phyloP scores from a whole-genome alignment of 1,140 invertebrate genomes.

The Heliconius melpomene region DNA sequence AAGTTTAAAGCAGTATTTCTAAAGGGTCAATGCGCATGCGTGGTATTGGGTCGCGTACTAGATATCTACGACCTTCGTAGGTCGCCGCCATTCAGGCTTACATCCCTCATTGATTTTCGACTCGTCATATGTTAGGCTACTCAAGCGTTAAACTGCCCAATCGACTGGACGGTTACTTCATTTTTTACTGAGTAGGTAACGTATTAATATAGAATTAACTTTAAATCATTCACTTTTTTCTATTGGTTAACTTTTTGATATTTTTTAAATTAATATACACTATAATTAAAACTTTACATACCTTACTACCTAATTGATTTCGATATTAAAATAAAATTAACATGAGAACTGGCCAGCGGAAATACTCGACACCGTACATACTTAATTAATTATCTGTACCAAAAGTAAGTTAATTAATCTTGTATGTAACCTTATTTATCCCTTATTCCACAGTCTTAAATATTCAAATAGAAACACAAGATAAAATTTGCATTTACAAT shows the following conservation, averaged over 20 bases:
- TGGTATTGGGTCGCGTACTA: constrained; percentile 59
- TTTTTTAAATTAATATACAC: too few relatives aligned
- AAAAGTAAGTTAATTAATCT: neutral
- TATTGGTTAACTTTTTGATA: too few relatives aligned
- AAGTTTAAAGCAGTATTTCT: neutral
- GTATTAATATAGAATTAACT: neutral
- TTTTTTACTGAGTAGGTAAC: neutral
- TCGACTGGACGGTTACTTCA: constrained; percentile 11
- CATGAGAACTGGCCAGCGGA: neutral
- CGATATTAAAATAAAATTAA: neutral
- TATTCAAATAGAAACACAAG: constrained; percentile 37
- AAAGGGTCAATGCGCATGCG: constrained; percentile 55
- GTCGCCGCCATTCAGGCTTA: constrained; percentile 66
- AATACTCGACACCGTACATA: neutral
- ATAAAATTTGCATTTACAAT: constrained; percentile 40
- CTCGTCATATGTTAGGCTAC: constrained; percentile 51
- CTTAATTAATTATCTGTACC: neutral
- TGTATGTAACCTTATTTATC: constrained; percentile 32
- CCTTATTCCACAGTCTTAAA: constrained; percentile 26
- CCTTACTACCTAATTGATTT: neutral
- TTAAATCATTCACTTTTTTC: neutral
- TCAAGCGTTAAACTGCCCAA: constrained; percentile 37
- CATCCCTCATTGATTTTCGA: constrained; percentile 71
- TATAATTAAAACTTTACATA: too few relatives aligned
- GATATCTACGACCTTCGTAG: constrained; percentile 65